Conservation (phyloP, 2,113 vertebrate genomes). For the Pyxicephalus adspersus region DNA sequence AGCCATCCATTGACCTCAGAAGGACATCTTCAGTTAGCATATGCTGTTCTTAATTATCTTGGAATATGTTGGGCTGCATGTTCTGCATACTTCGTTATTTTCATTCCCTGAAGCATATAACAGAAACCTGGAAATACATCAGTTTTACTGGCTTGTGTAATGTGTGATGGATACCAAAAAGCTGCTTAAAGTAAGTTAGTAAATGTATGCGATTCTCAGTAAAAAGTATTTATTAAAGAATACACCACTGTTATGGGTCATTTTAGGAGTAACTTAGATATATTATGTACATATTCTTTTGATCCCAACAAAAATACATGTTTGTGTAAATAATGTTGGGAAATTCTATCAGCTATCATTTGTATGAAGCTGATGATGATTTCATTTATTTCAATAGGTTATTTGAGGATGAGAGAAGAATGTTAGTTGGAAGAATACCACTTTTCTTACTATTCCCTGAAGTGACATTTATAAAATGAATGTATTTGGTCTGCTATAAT, state of each 20-base stretch:
- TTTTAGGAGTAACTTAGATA: not conserved
- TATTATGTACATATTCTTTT: not conserved
- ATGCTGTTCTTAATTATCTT: slow-evolving; percentile 8
- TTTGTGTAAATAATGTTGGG: not conserved
- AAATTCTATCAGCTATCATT: not conserved
- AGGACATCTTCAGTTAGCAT: not conserved
- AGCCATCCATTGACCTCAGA: not conserved
- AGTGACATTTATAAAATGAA: slow-evolving; percentile 21
- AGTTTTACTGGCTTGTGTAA: no score
- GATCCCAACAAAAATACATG: not conserved
- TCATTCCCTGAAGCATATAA: not conserved
- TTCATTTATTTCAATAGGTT: not conserved
- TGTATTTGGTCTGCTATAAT: slow-evolving; percentile 18
- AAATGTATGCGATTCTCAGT: no score
- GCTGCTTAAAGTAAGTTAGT: no score
- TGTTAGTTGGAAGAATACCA: slow-evolving; percentile 23
- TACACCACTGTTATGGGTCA: not conserved
- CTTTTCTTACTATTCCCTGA: slow-evolving; percentile 21
- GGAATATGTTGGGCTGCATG: not conserved
- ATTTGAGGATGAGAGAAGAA: slow-evolving; percentile 24
- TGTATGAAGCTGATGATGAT: not conserved
- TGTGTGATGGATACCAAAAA: no score
- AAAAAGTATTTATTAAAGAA: no score
- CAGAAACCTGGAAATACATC: not conserved
- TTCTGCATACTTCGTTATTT: not conserved